A percentile compares a stretch with the other conserved stretches of the same genome.
Evolutionary conservation across 2,113 vertebrate species (phyloP).

Genomic region (Desmodus rotundus): DNA sequence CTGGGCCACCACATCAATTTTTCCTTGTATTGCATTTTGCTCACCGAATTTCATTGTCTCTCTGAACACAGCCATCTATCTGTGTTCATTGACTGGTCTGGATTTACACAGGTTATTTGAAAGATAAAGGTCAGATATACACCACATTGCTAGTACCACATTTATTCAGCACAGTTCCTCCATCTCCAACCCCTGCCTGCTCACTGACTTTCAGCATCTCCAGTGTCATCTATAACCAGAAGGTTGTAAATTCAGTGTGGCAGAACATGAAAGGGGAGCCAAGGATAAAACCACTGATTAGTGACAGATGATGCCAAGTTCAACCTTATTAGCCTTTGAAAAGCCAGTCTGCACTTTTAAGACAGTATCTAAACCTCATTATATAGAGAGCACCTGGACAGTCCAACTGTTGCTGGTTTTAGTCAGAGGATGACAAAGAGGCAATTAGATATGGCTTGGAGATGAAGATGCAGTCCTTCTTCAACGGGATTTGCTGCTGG

Average conservation of each 20-base stretch:
- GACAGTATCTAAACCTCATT: slow-evolving; percentile 1
- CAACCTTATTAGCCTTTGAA: slow-evolving; percentile 70
- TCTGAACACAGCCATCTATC: slow-evolving; percentile 65
- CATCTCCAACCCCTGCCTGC: neutral
- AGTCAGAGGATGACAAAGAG: slow-evolving; percentile 54
- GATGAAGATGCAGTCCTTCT: slow-evolving; percentile 40
- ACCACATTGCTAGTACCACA: slow-evolving; percentile 38
- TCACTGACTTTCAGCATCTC: slow-evolving; percentile 70
- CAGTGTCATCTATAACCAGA: slow-evolving; percentile 68
- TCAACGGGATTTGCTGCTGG: slow-evolving; percentile 19
- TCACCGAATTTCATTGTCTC: slow-evolving; percentile 71
- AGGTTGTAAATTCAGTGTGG: slow-evolving; percentile 74
- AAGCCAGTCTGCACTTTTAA: slow-evolving; percentile 54
- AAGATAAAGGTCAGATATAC: slow-evolving; percentile 79
- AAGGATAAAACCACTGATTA: slow-evolving; percentile 59
- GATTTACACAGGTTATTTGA: slow-evolving; percentile 77
- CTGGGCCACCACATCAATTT: slow-evolving; percentile 49
- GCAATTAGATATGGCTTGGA: slow-evolving; percentile 3
- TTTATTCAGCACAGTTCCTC: slow-evolving; percentile 67
- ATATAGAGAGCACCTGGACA: neutral
- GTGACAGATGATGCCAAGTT: slow-evolving; percentile 59
- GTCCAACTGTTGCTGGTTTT: slow-evolving; percentile 23
- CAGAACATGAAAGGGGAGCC: slow-evolving; percentile 67
- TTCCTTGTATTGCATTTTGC: slow-evolving; percentile 62
- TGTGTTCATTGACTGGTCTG: slow-evolving; percentile 71